Evolutionary conservation across 92 coral and sea anemone genomes (phyloP).

Genomic region (Diadumene lineata): DNA sequence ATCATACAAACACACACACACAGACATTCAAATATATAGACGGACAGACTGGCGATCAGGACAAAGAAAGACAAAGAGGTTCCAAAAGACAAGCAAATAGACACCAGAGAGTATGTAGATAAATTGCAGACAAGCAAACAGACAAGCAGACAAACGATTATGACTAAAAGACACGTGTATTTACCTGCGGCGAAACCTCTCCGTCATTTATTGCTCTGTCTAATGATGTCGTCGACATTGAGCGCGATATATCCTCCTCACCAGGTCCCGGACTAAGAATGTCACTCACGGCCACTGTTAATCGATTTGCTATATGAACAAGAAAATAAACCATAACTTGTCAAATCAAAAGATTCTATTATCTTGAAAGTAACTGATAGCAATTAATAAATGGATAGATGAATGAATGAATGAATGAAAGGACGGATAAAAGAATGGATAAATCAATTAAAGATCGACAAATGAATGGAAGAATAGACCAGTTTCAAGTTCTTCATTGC

Average conservation of each 20-base stretch:
- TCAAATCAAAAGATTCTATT: neutral
- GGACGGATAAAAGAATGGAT: no score
- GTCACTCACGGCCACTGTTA: slow-evolving; percentile 96
- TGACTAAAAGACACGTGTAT: no score
- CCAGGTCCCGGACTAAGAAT: slow-evolving; percentile 83
- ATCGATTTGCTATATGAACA: slow-evolving; percentile 67
- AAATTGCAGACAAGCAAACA: neutral
- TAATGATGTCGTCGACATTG: slow-evolving; percentile 35
- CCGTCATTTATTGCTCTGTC: slow-evolving; percentile 43
- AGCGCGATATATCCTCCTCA: slow-evolving; percentile 36
- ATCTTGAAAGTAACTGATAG: no score
- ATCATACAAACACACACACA: neutral
- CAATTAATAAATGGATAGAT: no score
- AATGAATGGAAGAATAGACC: no score
- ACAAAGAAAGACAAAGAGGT: no score
- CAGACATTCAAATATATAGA: neutral
- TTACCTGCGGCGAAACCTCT: slow-evolving; percentile 63
- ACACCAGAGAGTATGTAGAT: no score
- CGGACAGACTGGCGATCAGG: neutral
- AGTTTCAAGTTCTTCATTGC: no score
- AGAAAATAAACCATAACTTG: neutral
- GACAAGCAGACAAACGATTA: slow-evolving; percentile 10
- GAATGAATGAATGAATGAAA: no score
- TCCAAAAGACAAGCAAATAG: neutral
- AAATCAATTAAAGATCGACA: no score